Percentiles rank a stretch among this genome's conserved stretches.
Evolutionary conservation across 53 echinoderm and acorn worm genomes (phyloP).

Genomic region (Mesocentrotus franciscanus): DNA sequence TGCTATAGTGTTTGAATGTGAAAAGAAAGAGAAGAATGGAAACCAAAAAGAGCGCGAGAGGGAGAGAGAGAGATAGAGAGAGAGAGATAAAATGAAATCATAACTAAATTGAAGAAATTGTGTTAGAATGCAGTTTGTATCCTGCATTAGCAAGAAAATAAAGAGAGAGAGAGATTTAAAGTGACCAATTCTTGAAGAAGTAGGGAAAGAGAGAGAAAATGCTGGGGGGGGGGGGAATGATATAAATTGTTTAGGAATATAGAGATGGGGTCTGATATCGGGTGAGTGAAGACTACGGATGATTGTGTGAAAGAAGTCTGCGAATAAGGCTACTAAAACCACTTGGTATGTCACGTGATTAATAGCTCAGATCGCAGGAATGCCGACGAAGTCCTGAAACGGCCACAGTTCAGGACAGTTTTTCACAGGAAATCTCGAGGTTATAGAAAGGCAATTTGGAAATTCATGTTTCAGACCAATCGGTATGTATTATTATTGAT

Average conservation of each 20-base stretch:
- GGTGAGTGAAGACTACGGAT: neutral
- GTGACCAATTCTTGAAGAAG: neutral
- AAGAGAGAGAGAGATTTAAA: neutral
- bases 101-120: too few species aligned
- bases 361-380: conserved; percentile 3
- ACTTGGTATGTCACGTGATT: neutral
- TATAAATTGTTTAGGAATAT: neutral
- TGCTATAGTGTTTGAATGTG: neutral
- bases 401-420: neutral
- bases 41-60: neutral
- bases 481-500: neutral
- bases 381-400: neutral
- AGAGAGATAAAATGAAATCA: too few species aligned
- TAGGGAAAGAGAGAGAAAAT: neutral
- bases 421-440: neutral
- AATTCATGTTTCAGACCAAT: neutral
- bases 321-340: neutral
- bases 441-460: neutral
- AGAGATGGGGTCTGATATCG: too few species aligned
- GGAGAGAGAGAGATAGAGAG: neutral
- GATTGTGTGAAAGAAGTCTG: neutral
- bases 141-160: too few species aligned
- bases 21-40: too few species aligned
- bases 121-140: too few species aligned
- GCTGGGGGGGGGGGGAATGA: neutral